Evolutionary conservation across 2,888 invertebrate genomes (phyloP).

Genomic region (Schrankia costaestrigalis): DNA sequence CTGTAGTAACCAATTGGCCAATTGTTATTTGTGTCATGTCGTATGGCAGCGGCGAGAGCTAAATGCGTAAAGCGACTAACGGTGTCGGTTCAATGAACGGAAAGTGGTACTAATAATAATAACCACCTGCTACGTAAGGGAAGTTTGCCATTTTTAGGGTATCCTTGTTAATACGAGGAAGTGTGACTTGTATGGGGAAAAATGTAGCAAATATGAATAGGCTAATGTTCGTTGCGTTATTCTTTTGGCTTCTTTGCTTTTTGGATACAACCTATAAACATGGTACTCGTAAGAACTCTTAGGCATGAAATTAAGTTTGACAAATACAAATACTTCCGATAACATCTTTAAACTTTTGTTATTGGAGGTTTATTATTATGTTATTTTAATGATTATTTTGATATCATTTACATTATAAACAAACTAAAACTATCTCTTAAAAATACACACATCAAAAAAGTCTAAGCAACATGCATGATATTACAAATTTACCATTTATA

Average conservation of each 20-base stretch:
- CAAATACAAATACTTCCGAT: background rate
- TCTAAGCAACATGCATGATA: no score
- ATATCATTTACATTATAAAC: no score
- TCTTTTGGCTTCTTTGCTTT: no score
- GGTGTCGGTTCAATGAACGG: conserved; percentile 75
- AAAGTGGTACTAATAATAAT: conserved; percentile 71
- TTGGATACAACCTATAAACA: no score
- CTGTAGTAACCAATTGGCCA: conserved; percentile 53
- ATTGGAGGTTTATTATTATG: no score
- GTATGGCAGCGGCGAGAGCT: conserved; percentile 60
- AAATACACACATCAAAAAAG: no score
- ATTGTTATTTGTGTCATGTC: conserved; percentile 77
- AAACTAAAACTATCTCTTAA: no score
- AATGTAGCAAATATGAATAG: conserved; percentile 23
- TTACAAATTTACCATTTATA: no score
- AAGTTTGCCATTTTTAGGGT: conserved; percentile 52
- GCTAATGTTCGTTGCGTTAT: no score
- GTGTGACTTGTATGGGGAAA: conserved; percentile 16
- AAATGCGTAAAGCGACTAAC: conserved; percentile 73
- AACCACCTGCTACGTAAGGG: conserved; percentile 66
- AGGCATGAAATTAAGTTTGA: conserved; percentile 1
- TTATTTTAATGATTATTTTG: no score
- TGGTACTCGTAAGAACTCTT: no score
- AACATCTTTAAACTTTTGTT: no score
- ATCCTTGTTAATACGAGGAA: conserved; percentile 42